These are phyloP conservation scores for Cyclophora punctaria DNA, from an alignment of 2,888 invertebrate genomes.

Conservation along the genomic window DNA sequence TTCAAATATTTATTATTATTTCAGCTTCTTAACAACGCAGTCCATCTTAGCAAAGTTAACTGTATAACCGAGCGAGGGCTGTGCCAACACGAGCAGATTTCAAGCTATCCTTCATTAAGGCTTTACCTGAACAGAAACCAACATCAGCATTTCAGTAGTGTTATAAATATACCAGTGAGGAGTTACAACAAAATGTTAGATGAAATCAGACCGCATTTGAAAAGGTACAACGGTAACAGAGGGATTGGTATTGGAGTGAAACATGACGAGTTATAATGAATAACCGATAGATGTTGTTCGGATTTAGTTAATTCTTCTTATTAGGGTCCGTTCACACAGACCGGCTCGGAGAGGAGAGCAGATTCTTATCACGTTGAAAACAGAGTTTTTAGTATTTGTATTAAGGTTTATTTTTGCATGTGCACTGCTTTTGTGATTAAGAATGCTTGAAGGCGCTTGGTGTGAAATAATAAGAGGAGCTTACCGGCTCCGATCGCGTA, in stretches of 20 bases:
- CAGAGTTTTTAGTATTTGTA: too few relatives aligned
- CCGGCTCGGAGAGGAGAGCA: too few relatives aligned
- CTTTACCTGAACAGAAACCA: constrained; percentile 44
- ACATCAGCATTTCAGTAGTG: constrained; percentile 31
- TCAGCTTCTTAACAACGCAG: constrained; percentile 49
- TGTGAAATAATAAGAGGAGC: too few relatives aligned
- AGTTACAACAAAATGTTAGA: constrained; percentile 34
- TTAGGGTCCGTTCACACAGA: too few relatives aligned
- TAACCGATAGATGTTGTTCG: too few relatives aligned
- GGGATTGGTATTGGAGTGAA: constrained; percentile 28
- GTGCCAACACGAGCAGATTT: constrained; percentile 58
- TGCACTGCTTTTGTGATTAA: too few relatives aligned
- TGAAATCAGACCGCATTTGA: constrained; percentile 41
- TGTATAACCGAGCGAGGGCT: constrained; percentile 53
- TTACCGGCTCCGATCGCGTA: too few relatives aligned
- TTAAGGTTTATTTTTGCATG: too few relatives aligned
- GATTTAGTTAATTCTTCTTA: too few relatives aligned
- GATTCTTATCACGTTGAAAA: too few relatives aligned
- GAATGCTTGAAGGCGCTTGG: too few relatives aligned
- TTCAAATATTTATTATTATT: constrained; percentile 8
- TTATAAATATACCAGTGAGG: constrained; percentile 36
- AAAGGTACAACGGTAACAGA: constrained; percentile 34
- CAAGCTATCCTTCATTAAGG: constrained; percentile 53
- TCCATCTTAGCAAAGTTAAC: constrained; percentile 61
- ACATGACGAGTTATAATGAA: constrained; percentile 50